Conservation (phyloP, 2,113 vertebrate genomes). For the Mungos mungo region DNA sequence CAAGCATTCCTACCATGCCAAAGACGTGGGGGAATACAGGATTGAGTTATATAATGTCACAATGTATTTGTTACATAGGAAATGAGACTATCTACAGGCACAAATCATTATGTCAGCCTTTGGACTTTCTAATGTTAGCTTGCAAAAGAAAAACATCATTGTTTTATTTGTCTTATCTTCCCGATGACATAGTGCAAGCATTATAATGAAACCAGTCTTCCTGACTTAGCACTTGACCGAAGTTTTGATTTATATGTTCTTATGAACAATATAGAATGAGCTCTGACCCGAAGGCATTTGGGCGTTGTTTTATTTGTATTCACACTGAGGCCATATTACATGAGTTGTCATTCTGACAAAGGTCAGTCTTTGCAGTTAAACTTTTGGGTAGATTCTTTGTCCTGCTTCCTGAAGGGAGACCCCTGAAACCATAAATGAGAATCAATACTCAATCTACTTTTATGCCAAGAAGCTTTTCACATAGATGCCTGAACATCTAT, state of each 20-base stretch:
- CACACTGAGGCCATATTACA: background rate
- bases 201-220: background rate
- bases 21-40: background rate
- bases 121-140: background rate
- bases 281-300: background rate
- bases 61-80: background rate
- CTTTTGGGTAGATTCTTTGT: background rate
- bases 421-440: background rate
- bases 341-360: background rate
- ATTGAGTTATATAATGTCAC: background rate
- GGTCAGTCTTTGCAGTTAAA: background rate
- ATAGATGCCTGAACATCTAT: background rate
- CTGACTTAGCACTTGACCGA: background rate
- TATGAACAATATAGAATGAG: conserved; percentile 18
- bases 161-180: background rate
- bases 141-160: background rate
- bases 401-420: background rate
- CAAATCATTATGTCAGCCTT: background rate
- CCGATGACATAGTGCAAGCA: background rate
- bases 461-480: conserved; percentile 20
- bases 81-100: background rate
- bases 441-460: conserved; percentile 33
- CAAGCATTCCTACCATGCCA: background rate
- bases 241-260: conserved; percentile 17
- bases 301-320: background rate